A percentile compares a stretch with the other conserved stretches of the same genome.
These are phyloP conservation scores for Bugulina stolonifera DNA, from an alignment of 2,888 invertebrate genomes.

Conservation along the genomic window DNA sequence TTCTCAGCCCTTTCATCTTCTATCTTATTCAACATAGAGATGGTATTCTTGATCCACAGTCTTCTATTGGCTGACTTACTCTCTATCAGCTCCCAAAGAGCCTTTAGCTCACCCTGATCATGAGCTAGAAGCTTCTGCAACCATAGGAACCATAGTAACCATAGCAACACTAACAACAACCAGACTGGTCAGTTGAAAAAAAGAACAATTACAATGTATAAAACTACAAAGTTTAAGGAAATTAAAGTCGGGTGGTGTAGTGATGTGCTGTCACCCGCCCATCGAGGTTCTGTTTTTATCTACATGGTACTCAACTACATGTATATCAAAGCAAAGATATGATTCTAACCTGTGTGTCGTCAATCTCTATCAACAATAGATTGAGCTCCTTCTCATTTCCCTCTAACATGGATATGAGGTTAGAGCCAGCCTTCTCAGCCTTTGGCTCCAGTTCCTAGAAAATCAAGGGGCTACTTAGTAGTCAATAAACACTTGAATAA, in stretches of 20 bases:
- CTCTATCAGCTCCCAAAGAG: slow-evolving; percentile 40
- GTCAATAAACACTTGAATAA: too few relatives aligned
- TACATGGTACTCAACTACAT: too few relatives aligned
- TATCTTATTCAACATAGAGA: slow-evolving; percentile 35
- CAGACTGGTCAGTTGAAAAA: too few relatives aligned
- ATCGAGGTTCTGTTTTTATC: too few relatives aligned
- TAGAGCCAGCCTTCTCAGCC: slow-evolving; percentile 38
- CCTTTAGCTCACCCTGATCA: slow-evolving; percentile 34
- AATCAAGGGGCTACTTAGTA: neutral
- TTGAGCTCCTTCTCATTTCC: slow-evolving; percentile 41
- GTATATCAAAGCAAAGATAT: too few relatives aligned
- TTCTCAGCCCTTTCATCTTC: slow-evolving; percentile 42
- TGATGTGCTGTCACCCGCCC: too few relatives aligned
- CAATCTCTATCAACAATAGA: slow-evolving; percentile 36
- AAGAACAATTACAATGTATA: too few relatives aligned
- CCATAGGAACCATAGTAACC: too few relatives aligned
- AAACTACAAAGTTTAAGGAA: too few relatives aligned
- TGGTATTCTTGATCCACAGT: slow-evolving; percentile 41
- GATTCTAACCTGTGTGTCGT: slow-evolving; percentile 44
- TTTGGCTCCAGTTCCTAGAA: slow-evolving; percentile 44
- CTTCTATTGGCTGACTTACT: slow-evolving; percentile 38
- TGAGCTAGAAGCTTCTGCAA: slow-evolving; percentile 38
- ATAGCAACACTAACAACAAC: too few relatives aligned
- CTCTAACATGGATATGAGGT: slow-evolving; percentile 35
- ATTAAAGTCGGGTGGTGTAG: too few relatives aligned